Evolutionary conservation across 1,140 invertebrate genomes (phyloP), one percentile per base, ranked within the genome.

Genomic region (Drosophila pallidifrons): DNA sequence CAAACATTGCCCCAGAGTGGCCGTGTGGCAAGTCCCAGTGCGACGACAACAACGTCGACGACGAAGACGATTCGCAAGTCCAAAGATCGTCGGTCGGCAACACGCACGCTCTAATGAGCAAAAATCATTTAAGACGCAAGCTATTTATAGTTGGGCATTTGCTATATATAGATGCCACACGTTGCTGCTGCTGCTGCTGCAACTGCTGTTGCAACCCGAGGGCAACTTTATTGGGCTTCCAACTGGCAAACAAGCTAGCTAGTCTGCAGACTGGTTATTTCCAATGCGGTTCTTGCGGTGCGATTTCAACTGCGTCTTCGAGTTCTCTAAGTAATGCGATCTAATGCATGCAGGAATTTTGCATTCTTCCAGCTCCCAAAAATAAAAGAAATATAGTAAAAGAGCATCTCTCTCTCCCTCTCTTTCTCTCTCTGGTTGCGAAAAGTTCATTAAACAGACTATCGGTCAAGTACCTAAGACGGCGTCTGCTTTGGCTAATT

Each of bases 61-160:
- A 25, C 20, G 20, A 25, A 4, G 20, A 25, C 20, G 32, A 30
- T 52, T 58, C 25, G 45, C 58, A 43, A 45, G 45, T 75, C 59
- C 71, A 46, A 52, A 61, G 57, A 71, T 74, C 63, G 67, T 41
- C 77, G 54, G 67, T 41, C 77, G 54, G 61, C 77, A 83, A 76
- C 83, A 89, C 83, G 83, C 83, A 88, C 83, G 83, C 85, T 88
- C 83, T 88, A 88, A 88, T 88, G 83, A 88, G 83, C 83, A 88
- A 89, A 88, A 88, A 88, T 88, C 83, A 89, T 89, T 88, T 88
- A 88, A 89, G 85, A 89, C 77, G 67, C 75, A 60, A 60, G 77
- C 85, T 88, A 88, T 88, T 88, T 88, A 89, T 88, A 88, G 83
- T 67, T 81, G 68, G 68, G 75, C 83, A 88, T 88, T 79, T 78